Percentiles rank a stretch among this genome's conserved stretches.
These are phyloP conservation scores for Ophonus ardosiacus DNA, from an alignment of 2,888 invertebrate genomes.

Conservation along the genomic window DNA sequence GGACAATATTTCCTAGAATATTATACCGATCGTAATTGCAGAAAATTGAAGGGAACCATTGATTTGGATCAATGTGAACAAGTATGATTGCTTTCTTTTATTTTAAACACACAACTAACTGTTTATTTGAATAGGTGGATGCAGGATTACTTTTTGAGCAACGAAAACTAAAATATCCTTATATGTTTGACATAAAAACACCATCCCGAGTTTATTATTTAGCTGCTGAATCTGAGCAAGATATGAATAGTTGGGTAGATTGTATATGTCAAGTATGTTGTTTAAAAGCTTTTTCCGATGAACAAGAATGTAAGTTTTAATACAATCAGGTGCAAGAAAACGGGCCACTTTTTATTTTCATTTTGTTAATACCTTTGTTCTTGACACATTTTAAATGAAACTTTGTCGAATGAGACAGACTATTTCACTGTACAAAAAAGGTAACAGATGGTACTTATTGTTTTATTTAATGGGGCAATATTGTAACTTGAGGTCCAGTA, in stretches of 20 bases:
- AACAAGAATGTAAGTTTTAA: slow-evolving; percentile 71
- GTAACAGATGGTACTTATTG: too few relatives aligned
- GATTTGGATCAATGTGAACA: slow-evolving; percentile 98
- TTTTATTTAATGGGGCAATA: too few relatives aligned
- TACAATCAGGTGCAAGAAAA: too few relatives aligned
- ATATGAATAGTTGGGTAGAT: slow-evolving; percentile 97
- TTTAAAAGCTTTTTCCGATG: slow-evolving; percentile 83
- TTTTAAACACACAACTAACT: not conserved
- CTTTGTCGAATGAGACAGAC: too few relatives aligned
- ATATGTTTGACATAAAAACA: slow-evolving; percentile 93
- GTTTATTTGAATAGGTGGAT: slow-evolving; percentile 81
- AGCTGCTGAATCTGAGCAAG: slow-evolving; percentile 93
- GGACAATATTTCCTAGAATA: slow-evolving; percentile 96
- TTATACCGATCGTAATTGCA: slow-evolving; percentile 91
- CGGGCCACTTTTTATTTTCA: too few relatives aligned
- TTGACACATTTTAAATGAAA: too few relatives aligned
- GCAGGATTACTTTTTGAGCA: slow-evolving; percentile 91
- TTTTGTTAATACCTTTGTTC: too few relatives aligned
- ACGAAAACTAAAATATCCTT: slow-evolving; percentile 87
- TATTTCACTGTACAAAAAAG: too few relatives aligned
- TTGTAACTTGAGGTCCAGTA: too few relatives aligned
- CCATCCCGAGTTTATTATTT: slow-evolving; percentile 93
- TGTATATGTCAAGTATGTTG: slow-evolving; percentile 96
- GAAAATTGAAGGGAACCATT: slow-evolving; percentile 92
- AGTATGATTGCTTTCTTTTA: slow-evolving; percentile 77